Base-by-base conservation (phyloP, 2,888 invertebrate genomes). In the Andrena bicolor region DNA sequence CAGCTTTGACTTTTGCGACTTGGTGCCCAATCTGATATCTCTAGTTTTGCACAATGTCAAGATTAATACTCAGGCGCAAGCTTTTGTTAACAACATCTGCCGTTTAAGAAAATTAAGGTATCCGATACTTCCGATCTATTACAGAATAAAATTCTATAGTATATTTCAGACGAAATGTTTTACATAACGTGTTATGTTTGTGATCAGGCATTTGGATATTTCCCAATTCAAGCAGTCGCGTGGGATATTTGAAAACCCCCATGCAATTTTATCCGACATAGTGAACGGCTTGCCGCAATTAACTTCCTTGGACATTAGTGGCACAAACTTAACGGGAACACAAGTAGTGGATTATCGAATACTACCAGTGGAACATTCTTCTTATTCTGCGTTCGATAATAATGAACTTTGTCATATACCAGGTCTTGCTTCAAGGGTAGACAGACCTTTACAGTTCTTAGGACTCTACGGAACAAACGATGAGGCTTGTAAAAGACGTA, bases 301-400 rank as follows among this genome's bases (percentile, higher is more conserved):
- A 79, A 96, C 96, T 58, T 97, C 97, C 30, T 94, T 99, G 89
- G 99, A 99, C 94, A 98, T 99, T 92, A 98, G 99, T 3, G 99
- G 99, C 16, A 99, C 99, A 23, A 99, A 99, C 95, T 95, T 99
- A 85, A 98, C 99, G 56, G 98, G 99, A 16, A 96, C 96, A 72
- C 98, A 98, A 64, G 96, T 97, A 35, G 96, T 96, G n/a, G 95
- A 95, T 91, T 94, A 94, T 82, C 48, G 20, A 56, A 71, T 48
- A 72, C 98, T 98, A 64, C 96, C 97, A 32, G 96, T 96, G 16
- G 95, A 95, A 92, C 94, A 94, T 82, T 93, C 93, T 64, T 66
- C 85, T 5, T 87, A 89, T 26, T 85, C 73, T 5, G 77, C 87
- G 10, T 56, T 72, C 16, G 68, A 84, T 30, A 66, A 85, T 28